phyloP scores from a whole-genome alignment of 2,888 invertebrate species.

The Drosophila atripex region DNA sequence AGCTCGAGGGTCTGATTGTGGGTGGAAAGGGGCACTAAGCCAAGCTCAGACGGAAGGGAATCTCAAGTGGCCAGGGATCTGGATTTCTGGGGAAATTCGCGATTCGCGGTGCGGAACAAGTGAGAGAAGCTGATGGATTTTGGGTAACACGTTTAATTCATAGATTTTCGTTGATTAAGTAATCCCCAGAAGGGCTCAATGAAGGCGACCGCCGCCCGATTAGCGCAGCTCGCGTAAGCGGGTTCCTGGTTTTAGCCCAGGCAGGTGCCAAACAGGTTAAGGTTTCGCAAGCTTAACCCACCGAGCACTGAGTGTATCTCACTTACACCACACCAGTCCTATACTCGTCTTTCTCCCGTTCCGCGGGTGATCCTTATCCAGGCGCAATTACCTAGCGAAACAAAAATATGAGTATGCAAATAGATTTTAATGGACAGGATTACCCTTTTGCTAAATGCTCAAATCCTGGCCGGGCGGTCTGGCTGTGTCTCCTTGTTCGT shows the following conservation, averaged over 20 bases:
- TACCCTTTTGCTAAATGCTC: constrained; percentile 76
- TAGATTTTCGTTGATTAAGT: constrained; percentile 72
- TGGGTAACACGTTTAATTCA: constrained; percentile 70
- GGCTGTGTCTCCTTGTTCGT: constrained; percentile 12
- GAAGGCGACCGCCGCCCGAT: constrained; percentile 43
- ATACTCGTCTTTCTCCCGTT: not conserved
- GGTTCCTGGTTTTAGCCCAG: constrained; percentile 14
- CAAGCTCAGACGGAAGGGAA: constrained; percentile 40
- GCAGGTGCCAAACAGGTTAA: constrained; percentile 58
- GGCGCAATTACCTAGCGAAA: constrained; percentile 81
- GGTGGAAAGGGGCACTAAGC: constrained; percentile 52
- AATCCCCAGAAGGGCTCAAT: constrained; percentile 65
- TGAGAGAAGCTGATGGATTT: constrained; percentile 57
- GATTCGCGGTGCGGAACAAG: constrained; percentile 31
- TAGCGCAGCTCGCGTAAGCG: constrained; percentile 77
- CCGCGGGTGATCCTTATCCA: constrained; percentile 68
- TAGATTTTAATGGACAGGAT: constrained; percentile 82
- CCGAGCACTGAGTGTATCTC: constrained; percentile 18
- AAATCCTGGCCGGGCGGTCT: constrained; percentile 64
- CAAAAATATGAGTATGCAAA: constrained; percentile 81
- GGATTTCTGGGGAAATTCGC: constrained; percentile 44
- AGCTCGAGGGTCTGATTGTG: constrained; percentile 5
- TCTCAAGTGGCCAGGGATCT: constrained; percentile 47
- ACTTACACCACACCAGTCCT: constrained; percentile 7
- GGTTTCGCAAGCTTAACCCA: constrained; percentile 54